phyloP scores from a whole-genome alignment of 2,113 vertebrate species.

The Pterocles gutturalis region DNA sequence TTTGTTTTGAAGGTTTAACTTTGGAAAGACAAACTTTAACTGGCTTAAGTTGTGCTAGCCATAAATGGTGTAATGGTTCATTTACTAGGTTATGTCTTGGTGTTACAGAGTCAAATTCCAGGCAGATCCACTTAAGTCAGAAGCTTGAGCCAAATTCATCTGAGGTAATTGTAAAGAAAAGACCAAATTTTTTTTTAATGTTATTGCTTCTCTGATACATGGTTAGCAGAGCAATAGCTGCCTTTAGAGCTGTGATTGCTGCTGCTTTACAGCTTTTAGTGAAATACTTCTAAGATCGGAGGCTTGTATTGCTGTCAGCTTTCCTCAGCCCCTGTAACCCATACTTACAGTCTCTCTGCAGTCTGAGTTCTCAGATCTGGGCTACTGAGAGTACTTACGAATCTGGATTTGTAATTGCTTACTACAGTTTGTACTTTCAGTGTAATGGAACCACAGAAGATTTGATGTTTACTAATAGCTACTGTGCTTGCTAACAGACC shows the following conservation, averaged over 20 bases:
- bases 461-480: constrained; percentile 17
- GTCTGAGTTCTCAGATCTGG: not conserved
- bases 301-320: constrained; percentile 8
- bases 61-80: constrained; percentile 53
- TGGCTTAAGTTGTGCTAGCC: constrained; percentile 54
- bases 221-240: constrained; percentile 47
- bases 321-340: constrained; percentile 8
- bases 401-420: constrained; percentile 18
- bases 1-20: constrained; percentile 52
- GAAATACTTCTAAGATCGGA: constrained; percentile 5
- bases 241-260: constrained; percentile 32
- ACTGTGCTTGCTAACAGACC: constrained; percentile 17
- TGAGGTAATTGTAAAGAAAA: constrained; percentile 76
- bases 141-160: constrained; percentile 76
- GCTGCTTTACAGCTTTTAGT: constrained; percentile 58
- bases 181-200: constrained; percentile 19
- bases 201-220: constrained; percentile 49
- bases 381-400: not conserved
- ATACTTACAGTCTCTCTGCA: not conserved
- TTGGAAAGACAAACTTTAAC: constrained; percentile 38
- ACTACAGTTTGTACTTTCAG: not conserved
- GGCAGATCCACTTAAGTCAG: constrained; percentile 74
- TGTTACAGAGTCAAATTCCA: constrained; percentile 76
- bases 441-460: not conserved
- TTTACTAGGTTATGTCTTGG: constrained; percentile 68